Evolutionary conservation across 2,113 vertebrate genomes (phyloP).

Genomic region (Solea senegalensis): DNA sequence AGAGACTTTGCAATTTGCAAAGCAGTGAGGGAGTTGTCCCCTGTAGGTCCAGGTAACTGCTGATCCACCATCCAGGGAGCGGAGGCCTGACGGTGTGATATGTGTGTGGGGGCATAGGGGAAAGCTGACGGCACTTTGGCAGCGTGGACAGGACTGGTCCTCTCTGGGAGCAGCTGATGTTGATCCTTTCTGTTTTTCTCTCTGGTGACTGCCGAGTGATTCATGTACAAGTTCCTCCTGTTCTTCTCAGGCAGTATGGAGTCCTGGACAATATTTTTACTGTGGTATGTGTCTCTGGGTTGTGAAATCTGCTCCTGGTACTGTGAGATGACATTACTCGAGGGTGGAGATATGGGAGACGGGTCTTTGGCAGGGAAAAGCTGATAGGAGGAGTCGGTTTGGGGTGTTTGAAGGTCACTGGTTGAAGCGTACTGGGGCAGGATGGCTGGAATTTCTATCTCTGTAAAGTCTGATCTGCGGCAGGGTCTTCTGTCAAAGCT

Average conservation of each 20-base stretch:
- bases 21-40: constrained; percentile 83
- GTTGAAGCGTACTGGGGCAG: constrained; percentile 64
- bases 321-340: constrained; percentile 51
- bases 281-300: constrained; percentile 55
- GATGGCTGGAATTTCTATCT: constrained; percentile 83
- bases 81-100: constrained; percentile 34
- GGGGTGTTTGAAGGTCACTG: constrained; percentile 57
- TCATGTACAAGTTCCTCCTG: constrained; percentile 71
- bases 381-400: constrained; percentile 78
- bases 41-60: constrained; percentile 47
- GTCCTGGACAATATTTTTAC: constrained; percentile 57
- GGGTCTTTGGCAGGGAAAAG: constrained; percentile 79
- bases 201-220: constrained; percentile 66
- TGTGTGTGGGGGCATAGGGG: constrained; percentile 60
- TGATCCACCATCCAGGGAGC: constrained; percentile 69
- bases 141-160: constrained; percentile 39
- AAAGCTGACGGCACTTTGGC: constrained; percentile 59
- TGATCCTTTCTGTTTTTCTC: constrained; percentile 63
- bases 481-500: constrained; percentile 64
- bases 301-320: constrained; percentile 65
- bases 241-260: constrained; percentile 67
- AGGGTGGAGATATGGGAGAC: constrained; percentile 51
- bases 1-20: constrained; percentile 81
- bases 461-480: constrained; percentile 81
- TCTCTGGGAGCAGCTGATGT: constrained; percentile 60